These are phyloP conservation scores for Nymphalis io DNA, from an alignment of 1,140 invertebrate species.

Conservation along the genomic window DNA sequence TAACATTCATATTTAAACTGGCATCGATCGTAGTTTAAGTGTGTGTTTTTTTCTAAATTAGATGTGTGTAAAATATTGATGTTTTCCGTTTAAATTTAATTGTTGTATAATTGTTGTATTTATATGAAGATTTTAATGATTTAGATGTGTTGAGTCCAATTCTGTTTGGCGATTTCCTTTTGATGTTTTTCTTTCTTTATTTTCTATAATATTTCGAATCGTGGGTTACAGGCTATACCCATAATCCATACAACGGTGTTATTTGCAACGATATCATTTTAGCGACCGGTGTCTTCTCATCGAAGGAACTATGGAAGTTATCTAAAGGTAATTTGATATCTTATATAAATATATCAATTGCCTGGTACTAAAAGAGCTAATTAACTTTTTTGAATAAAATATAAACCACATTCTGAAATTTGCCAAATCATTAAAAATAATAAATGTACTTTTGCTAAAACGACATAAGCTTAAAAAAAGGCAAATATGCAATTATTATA, in stretches of 20 bases:
- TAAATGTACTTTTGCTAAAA: too few relatives aligned
- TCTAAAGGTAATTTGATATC: slow-evolving; percentile 90
- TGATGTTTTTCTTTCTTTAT: slow-evolving; percentile 23
- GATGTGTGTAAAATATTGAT: not conserved
- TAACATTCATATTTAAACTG: slow-evolving; percentile 11
- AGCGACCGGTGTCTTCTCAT: slow-evolving; percentile 98
- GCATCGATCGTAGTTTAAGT: slow-evolving; percentile 9
- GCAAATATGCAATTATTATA: too few relatives aligned
- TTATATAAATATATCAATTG: not conserved
- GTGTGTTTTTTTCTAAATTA: slow-evolving; percentile 6
- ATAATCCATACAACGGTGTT: slow-evolving; percentile 98
- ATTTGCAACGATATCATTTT: slow-evolving; percentile 99
- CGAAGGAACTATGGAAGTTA: slow-evolving; percentile 97
- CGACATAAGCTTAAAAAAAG: too few relatives aligned
- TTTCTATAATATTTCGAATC: slow-evolving; percentile 54
- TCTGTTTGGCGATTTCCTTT: slow-evolving; percentile 12
- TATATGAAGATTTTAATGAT: not conserved
- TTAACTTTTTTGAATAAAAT: too few relatives aligned
- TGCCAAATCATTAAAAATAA: too few relatives aligned
- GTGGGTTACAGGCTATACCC: slow-evolving; percentile 91
- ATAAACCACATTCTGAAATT: too few relatives aligned
- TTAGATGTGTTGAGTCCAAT: slow-evolving; percentile 9
- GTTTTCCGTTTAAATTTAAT: slow-evolving; percentile 3
- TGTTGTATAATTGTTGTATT: slow-evolving; percentile 18
- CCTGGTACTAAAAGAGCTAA: too few relatives aligned